Conservation (phyloP, 2,113 vertebrate species). For the Elgaria multicarinata region DNA sequence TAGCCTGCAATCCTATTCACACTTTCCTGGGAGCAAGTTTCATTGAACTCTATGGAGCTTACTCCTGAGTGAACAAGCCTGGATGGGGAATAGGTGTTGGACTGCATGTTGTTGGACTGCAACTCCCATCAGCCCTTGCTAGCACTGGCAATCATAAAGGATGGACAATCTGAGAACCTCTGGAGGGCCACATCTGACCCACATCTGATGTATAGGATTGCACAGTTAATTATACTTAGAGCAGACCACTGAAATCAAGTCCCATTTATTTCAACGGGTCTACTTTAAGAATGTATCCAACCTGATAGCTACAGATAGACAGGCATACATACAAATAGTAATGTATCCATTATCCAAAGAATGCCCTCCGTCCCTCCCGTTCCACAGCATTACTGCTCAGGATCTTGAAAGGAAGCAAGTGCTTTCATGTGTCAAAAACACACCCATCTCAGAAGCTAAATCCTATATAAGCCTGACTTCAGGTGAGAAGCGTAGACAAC, state of each 20-base stretch:
- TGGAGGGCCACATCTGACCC: no score
- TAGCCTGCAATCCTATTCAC: no score
- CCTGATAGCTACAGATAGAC: background rate
- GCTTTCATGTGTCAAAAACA: constrained; percentile 46
- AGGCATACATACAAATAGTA: background rate
- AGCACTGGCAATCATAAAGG: no score
- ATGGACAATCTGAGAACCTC: no score
- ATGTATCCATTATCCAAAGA: constrained; percentile 34
- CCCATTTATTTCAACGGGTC: background rate
- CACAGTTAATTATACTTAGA: no score
- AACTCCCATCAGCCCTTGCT: no score
- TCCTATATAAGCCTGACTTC: constrained; percentile 44
- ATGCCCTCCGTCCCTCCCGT: constrained; percentile 4
- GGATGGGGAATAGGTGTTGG: no score
- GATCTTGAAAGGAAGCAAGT: constrained; percentile 53
- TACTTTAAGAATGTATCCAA: background rate
- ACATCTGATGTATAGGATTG: no score
- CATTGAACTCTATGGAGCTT: no score
- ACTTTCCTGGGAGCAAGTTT: no score
- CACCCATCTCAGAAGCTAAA: constrained; percentile 56
- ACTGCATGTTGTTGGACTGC: no score
- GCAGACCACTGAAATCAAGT: background rate
- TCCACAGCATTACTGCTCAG: constrained; percentile 45
- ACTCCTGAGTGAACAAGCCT: no score
- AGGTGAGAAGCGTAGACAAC: constrained; percentile 37